Conservation (phyloP, 2,113 vertebrate genomes). For the Furnarius figulus region DNA sequence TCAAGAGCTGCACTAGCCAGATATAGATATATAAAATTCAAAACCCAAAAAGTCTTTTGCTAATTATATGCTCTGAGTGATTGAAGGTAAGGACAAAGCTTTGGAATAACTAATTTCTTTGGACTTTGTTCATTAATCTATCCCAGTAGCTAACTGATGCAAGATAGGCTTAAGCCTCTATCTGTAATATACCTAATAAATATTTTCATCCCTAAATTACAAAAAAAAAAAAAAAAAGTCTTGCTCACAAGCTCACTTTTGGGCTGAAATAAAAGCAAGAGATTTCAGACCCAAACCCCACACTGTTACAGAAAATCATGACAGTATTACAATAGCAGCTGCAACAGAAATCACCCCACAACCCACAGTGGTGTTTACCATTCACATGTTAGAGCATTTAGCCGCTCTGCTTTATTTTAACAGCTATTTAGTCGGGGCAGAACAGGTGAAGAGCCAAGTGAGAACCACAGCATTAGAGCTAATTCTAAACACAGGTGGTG, state of each 20-base stretch:
- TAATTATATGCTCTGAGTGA: background rate
- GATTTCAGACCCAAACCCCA: background rate
- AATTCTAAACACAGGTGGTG: conserved; percentile 81
- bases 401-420: background rate
- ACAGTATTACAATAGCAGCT: background rate
- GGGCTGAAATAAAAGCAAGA: background rate
- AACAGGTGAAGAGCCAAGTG: conserved; percentile 73
- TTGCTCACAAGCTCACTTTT: background rate
- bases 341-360: background rate
- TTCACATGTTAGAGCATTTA: conserved; percentile 15
- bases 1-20: background rate
- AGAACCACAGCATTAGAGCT: conserved; percentile 61
- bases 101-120: background rate
- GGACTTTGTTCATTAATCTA: background rate
- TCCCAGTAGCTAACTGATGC: background rate
- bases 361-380: background rate
- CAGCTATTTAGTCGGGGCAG: background rate
- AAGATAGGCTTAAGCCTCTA: background rate
- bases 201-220: background rate
- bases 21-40: background rate
- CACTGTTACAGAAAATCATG: background rate
- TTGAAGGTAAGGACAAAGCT: background rate
- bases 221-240: background rate
- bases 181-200: background rate
- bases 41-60: background rate